A percentile compares a stretch with the other conserved stretches of the same genome.
Conservation (phyloP, 2,888 invertebrate genomes). For the Heliconius aoede region DNA sequence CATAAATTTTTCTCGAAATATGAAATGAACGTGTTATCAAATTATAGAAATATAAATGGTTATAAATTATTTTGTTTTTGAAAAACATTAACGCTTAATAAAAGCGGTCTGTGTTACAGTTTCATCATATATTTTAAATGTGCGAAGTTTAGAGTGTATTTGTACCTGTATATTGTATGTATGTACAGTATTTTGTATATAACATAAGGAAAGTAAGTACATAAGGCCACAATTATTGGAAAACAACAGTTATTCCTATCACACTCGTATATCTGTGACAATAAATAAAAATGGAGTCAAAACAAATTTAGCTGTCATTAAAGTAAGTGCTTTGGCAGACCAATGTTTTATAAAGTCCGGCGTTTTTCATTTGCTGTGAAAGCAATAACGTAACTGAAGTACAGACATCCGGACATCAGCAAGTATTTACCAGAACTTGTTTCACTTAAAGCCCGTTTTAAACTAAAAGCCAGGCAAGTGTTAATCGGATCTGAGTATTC, state of each 20-base stretch:
- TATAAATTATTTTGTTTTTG: no score
- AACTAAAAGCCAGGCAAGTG: constrained; percentile 42
- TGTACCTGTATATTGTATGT: no score
- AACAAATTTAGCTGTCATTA: constrained; percentile 45
- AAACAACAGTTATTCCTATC: constrained; percentile 5
- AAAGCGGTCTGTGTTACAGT: neutral
- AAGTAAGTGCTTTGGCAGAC: constrained; percentile 41
- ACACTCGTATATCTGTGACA: constrained; percentile 13
- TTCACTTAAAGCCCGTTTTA: constrained; percentile 38
- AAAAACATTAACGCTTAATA: neutral
- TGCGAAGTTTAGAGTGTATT: no score
- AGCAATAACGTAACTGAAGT: constrained; percentile 44
- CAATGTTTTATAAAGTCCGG: constrained; percentile 42
- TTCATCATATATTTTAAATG: neutral
- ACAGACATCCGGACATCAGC: constrained; percentile 40
- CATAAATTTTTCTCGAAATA: no score
- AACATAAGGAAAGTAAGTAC: neutral
- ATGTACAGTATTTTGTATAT: neutral
- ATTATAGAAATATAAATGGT: no score
- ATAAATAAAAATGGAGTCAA: constrained; percentile 19
- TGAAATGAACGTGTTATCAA: no score
- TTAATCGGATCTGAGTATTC: constrained; percentile 38
- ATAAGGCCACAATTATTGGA: neutral
- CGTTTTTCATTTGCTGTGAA: constrained; percentile 46
- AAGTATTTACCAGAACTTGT: constrained; percentile 42